Evolutionary conservation across 1,140 invertebrate species (phyloP), one percentile per base, ranked within the genome.

Genomic region (Planococcus citri): DNA sequence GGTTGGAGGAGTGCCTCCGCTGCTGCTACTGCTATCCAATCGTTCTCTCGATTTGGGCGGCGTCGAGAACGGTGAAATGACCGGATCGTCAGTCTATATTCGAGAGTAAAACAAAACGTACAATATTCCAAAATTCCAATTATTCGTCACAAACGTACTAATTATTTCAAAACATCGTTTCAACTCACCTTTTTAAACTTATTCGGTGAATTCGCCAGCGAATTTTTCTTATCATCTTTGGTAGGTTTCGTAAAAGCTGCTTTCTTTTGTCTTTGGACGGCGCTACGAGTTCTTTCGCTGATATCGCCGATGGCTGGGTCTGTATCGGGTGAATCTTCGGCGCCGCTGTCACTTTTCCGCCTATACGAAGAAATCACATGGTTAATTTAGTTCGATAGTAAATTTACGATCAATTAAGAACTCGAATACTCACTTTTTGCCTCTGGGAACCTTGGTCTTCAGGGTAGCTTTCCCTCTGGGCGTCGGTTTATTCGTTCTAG

Each of bases 1-100:
- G 0, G 84, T 84, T 27, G 84, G 80, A 0, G 84, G 83, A 1
- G 83, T 84, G 21, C 69, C 70, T 37, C 70, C 70, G 70, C 71
- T 74, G 38, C 71, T 71, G 37, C 71, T 64, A 20, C 60, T 64
- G 25, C 60, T 64, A 20, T 64, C 60, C 10, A 64, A 27, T 25
- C 60, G 60, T 64, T 64, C 60, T 64, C 60, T 64, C 10, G 20
- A 24, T 27, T 64, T 64, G 25, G 60, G 60, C 21, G 60, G 60
- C 21, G 60, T 64, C 60, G 60, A 64, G 22, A 25, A 64, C 24
- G 60, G 60, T 21, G 60, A 64, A 17, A 24, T 21, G 10, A 25
- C 21, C 25, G 21, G 4, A 25, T 64, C 60, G 1, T 64, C 60
- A 64, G 25, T 20, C 60, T 64, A 27, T 25, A 3, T 10, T 12